Conservation (phyloP, 2,888 invertebrate species). For the Dendrolimus pini region DNA sequence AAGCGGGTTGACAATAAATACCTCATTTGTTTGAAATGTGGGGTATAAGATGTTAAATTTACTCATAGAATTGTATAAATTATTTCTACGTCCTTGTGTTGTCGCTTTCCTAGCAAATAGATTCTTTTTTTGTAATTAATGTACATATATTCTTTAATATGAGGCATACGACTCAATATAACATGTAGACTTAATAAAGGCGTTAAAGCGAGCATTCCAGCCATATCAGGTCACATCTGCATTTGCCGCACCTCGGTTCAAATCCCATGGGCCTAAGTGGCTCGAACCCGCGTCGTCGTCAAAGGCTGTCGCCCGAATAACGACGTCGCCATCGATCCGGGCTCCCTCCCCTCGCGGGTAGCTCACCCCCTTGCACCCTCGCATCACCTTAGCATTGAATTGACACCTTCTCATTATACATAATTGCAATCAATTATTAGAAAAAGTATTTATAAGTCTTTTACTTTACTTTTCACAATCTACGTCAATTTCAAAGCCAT, state of each 20-base stretch:
- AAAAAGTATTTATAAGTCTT: constrained; percentile 6
- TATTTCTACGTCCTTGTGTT: too few species aligned
- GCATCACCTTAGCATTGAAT: constrained; percentile 13
- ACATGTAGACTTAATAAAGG: background rate
- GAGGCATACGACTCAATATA: background rate
- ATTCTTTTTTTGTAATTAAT: too few species aligned
- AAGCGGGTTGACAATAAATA: too few species aligned
- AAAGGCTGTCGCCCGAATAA: constrained; percentile 77
- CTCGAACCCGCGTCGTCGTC: constrained; percentile 55
- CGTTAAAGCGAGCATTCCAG: background rate
- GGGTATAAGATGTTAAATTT: too few species aligned
- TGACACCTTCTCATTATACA: constrained; percentile 4
- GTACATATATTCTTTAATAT: too few species aligned
- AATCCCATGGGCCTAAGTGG: constrained; percentile 23
- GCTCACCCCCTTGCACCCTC: constrained; percentile 17
- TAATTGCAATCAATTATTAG: constrained; percentile 4
- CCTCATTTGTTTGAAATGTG: too few species aligned
- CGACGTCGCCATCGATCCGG: constrained; percentile 73
- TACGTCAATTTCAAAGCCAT: too few species aligned
- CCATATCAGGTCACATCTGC: background rate
- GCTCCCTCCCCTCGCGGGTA: constrained; percentile 23
- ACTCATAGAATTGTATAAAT: too few species aligned
- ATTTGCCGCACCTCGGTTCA: constrained; percentile 5
- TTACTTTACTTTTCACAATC: constrained; percentile 4
- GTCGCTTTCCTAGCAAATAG: too few species aligned